Conservation (phyloP, 2,113 vertebrate genomes). For the Phylloscopus whistleri region DNA sequence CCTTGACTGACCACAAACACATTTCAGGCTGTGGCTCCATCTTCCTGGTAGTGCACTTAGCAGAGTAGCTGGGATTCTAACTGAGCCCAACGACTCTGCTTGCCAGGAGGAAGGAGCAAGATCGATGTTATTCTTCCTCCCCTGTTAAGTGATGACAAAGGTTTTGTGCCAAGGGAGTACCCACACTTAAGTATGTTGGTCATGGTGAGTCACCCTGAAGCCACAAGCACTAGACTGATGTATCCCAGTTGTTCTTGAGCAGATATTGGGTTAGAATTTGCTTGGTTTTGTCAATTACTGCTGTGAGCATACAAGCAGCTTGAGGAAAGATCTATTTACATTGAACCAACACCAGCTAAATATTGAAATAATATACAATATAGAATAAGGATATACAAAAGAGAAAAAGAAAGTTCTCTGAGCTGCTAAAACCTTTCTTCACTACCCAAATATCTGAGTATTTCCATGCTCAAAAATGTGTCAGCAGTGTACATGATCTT, state of each 20-base stretch:
- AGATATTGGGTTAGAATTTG: background rate
- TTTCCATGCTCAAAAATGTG: background rate
- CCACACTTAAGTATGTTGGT: constrained; percentile 1
- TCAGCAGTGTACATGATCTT: background rate
- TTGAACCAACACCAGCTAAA: background rate
- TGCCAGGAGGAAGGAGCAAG: background rate
- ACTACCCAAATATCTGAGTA: background rate
- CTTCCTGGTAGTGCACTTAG: background rate
- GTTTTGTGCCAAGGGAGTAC: constrained; percentile 3
- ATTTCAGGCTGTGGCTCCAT: background rate
- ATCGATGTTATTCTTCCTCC: background rate
- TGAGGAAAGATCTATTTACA: background rate
- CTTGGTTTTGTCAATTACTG: background rate
- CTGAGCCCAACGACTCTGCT: background rate
- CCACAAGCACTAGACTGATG: background rate
- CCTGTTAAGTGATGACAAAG: background rate
- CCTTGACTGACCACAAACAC: background rate
- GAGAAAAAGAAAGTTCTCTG: background rate
- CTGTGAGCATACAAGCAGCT: background rate
- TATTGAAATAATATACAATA: background rate
- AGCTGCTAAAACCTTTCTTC: background rate
- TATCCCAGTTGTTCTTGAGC: background rate
- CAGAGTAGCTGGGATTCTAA: background rate
- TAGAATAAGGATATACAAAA: background rate
- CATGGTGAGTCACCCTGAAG: constrained; percentile 5